Conservation (phyloP, 2,797 vertebrate genomes). For the Choloepus didactylus region DNA sequence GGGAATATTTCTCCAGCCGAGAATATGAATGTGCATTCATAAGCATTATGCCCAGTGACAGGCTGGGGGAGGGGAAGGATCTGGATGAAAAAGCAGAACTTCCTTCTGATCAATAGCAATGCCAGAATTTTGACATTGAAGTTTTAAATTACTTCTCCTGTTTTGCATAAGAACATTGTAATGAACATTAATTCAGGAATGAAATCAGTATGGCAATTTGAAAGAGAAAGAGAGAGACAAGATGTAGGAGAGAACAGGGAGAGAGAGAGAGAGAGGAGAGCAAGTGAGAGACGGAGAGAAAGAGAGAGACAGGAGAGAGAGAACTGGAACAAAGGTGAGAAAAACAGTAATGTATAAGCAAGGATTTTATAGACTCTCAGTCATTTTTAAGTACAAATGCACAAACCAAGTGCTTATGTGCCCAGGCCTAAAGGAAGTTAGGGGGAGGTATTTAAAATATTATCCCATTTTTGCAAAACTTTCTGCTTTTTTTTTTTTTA, state of each 20-base stretch:
- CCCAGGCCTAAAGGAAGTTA: not conserved
- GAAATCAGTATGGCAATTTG: not conserved
- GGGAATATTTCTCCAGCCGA: conserved; percentile 33
- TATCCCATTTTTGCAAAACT: not conserved
- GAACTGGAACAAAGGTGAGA: not conserved
- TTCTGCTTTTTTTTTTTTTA: not conserved
- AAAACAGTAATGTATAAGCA: not conserved
- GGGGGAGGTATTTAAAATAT: not conserved
- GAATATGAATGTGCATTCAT: conserved; percentile 45
- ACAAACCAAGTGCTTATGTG: fast-evolving
- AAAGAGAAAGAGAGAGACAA: not conserved
- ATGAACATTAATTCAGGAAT: conserved; percentile 28
- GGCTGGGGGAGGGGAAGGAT: not conserved
- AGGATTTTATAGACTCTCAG: not conserved
- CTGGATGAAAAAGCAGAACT: conserved; percentile 15
- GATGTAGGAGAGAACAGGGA: not conserved
- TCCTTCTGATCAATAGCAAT: not conserved
- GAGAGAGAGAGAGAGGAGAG: fast-evolving
- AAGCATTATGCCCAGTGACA: not conserved
- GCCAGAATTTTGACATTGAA: not conserved
- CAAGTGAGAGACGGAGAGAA: not conserved
- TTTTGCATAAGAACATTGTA: not conserved
- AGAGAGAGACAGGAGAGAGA: not conserved
- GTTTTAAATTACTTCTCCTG: not conserved
- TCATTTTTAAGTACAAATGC: not conserved